phyloP scores from a whole-genome alignment of 2,113 vertebrate genomes.

The Phylloscopus trochiloides region DNA sequence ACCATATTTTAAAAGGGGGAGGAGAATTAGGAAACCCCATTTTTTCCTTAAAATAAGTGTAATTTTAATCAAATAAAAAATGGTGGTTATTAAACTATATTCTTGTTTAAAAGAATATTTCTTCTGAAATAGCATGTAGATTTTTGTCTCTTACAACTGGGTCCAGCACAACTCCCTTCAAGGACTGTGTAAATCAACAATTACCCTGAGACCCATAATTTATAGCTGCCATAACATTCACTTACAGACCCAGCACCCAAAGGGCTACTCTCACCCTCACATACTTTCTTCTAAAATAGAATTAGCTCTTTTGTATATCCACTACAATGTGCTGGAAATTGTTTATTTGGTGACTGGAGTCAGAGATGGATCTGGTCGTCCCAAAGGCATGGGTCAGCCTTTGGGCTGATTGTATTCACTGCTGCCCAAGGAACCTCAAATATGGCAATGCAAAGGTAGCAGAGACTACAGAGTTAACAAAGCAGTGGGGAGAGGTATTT shows the following conservation, averaged over 20 bases:
- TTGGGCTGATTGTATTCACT: neutral
- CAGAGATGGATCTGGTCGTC: neutral
- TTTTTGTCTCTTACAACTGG: neutral
- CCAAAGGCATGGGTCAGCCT: neutral
- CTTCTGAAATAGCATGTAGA: neutral
- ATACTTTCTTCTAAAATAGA: neutral
- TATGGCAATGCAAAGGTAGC: accelerated
- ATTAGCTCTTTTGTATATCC: neutral
- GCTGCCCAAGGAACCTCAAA: neutral
- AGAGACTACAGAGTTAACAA: neutral
- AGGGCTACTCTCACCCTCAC: neutral
- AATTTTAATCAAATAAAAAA: neutral
- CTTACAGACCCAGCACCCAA: neutral
- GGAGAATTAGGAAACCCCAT: accelerated
- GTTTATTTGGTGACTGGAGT: neutral
- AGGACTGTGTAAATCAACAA: neutral
- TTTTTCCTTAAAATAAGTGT: neutral
- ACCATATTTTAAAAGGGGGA: neutral
- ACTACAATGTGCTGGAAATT: neutral
- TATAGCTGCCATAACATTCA: neutral
- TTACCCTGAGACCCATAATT: neutral
- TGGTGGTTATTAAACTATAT: neutral
- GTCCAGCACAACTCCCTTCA: neutral
- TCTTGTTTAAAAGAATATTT: neutral
- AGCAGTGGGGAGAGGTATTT: neutral